A percentile compares a stretch with the other conserved stretches of the same genome.
Evolutionary conservation across 1,140 invertebrate genomes (phyloP).

Genomic region (Prorops nasuta): DNA sequence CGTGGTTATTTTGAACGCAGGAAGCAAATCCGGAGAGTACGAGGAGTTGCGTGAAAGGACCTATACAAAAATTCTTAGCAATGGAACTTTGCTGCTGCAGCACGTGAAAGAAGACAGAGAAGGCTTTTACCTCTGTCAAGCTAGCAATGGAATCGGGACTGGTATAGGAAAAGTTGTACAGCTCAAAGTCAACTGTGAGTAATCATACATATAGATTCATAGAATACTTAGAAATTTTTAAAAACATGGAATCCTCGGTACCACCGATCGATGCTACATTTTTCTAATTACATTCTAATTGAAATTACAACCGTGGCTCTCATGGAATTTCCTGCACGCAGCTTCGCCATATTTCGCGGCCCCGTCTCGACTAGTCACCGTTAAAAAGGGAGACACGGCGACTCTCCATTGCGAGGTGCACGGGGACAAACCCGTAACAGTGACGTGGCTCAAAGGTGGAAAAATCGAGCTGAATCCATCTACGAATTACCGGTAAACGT

Average conservation of each 20-base stretch:
- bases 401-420: slow-evolving; percentile 75
- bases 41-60: slow-evolving; percentile 70
- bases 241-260: neutral
- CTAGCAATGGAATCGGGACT: slow-evolving; percentile 79
- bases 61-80: slow-evolving; percentile 67
- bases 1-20: slow-evolving; percentile 43
- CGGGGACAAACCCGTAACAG: slow-evolving; percentile 79
- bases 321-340: slow-evolving; percentile 35
- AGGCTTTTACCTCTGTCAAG: slow-evolving; percentile 82
- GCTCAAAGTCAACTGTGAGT: slow-evolving; percentile 75
- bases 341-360: slow-evolving; percentile 73
- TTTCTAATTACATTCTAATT: slow-evolving; percentile 8
- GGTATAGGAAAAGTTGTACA: slow-evolving; percentile 75
- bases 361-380: slow-evolving; percentile 67
- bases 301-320: slow-evolving; percentile 2
- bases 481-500: slow-evolving; percentile 66
- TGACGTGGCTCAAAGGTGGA: slow-evolving; percentile 71
- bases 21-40: slow-evolving; percentile 73
- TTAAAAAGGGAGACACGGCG: slow-evolving; percentile 73
- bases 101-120: slow-evolving; percentile 75
- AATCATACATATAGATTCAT: neutral
- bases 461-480: slow-evolving; percentile 69
- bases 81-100: slow-evolving; percentile 70
- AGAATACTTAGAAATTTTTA: no score
- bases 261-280: no score